A percentile compares a stretch with the other conserved stretches of the same genome.
Evolutionary conservation across 2,797 vertebrate genomes (phyloP).

Genomic region (Arnoldichthys spilopterus): DNA sequence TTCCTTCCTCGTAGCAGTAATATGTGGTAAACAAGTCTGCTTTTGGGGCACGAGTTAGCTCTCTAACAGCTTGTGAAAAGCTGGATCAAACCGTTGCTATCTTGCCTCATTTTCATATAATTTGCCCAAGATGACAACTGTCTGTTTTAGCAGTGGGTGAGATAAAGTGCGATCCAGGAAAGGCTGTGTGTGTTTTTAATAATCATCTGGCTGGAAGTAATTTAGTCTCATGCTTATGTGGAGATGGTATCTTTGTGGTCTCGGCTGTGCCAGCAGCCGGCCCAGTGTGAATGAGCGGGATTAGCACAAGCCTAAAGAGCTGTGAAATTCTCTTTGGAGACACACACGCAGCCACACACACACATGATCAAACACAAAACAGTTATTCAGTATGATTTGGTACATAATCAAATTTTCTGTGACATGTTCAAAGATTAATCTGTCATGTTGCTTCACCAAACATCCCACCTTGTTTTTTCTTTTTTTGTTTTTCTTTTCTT

Average conservation of each 20-base stretch:
- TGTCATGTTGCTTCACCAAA: slow-evolving; percentile 50
- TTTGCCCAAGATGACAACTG: slow-evolving; percentile 64
- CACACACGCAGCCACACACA: slow-evolving; percentile 3
- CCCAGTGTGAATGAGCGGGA: slow-evolving; percentile 47
- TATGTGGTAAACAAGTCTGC: slow-evolving; percentile 57
- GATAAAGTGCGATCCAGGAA: slow-evolving; percentile 64
- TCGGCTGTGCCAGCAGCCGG: slow-evolving; percentile 23
- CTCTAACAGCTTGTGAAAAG: slow-evolving; percentile 43
- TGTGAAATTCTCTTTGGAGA: slow-evolving; percentile 54
- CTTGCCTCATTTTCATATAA: slow-evolving; percentile 64
- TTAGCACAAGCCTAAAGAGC: slow-evolving; percentile 50
- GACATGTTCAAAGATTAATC: slow-evolving; percentile 60
- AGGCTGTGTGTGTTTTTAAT: slow-evolving; percentile 68
- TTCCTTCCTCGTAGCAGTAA: slow-evolving; percentile 53
- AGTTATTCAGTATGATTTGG: slow-evolving; percentile 39
- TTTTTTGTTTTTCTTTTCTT: background rate
- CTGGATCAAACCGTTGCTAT: slow-evolving; percentile 63
- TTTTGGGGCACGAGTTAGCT: slow-evolving; percentile 43
- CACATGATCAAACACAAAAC: slow-evolving; percentile 55
- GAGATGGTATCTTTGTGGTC: slow-evolving; percentile 65
- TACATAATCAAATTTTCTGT: slow-evolving; percentile 58
- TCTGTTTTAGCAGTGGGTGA: slow-evolving; percentile 59
- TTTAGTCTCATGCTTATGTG: slow-evolving; percentile 65
- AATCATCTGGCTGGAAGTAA: slow-evolving; percentile 65
- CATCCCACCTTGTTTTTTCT: slow-evolving; percentile 49